Evolutionary conservation across 2,113 vertebrate species (phyloP), one percentile per base, ranked within the genome.

Genomic region (Corvus moneduloides): DNA sequence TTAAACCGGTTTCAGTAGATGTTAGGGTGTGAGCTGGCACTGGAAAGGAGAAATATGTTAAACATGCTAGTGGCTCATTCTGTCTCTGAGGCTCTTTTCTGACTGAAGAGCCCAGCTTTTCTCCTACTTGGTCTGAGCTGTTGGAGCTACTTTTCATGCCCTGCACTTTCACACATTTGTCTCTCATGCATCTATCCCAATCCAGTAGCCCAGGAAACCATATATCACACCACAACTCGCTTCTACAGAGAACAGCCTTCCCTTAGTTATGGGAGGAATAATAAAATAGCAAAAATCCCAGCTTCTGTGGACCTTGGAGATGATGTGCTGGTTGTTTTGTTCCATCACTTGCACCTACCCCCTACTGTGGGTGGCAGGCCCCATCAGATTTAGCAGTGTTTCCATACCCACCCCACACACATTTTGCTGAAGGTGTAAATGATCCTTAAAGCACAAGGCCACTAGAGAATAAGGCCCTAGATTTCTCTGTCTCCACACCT

Each of bases 401-500:
- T 97, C 91, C 73, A 72, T 95, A 86, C 89, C 72, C 72, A 64
- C 86, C 51, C 87, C 77, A 8, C 73, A 64, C 90, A 84, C 87
- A 67, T 91, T 89, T 86, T 92, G 69, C 89, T 81, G 81, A 96
- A 94, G 68, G 87, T 94, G 94, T 94, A 95, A 94, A 91, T 85
- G 95, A 96, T 94, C 85, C 73, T 94, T 88, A 66, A 93, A 90
- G 90, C 91, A 92, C 81, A 95, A 91, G 93, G 92, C 92, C 93
- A 93, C 90, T 72, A 52, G 80, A 96, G 88, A 96, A 96, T 89
- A 77, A 92, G 93, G 95, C 76, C 82, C 87, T 56, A 87, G 84
- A 93, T 94, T 96, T 96, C 93, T 95, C 84, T 78, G 88, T 93
- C 95, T 94, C 67, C 91, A 95, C 97, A 93, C 95, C 97, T 92